Evolutionary conservation across 2,888 invertebrate species (phyloP), one percentile per base, ranked within the genome.

Genomic region (Halocaridina rubra): DNA sequence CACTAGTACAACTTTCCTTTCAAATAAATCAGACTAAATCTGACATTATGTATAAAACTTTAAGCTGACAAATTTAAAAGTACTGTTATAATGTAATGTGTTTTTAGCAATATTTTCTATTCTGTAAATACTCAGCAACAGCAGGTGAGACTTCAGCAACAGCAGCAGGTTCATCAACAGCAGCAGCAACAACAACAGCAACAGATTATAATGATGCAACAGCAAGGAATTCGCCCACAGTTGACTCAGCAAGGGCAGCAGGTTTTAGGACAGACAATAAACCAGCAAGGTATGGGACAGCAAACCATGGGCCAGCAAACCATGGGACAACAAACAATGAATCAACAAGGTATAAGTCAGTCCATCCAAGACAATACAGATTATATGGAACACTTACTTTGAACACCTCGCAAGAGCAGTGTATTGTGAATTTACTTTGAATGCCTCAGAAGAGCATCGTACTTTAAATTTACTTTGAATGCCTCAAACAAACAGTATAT

Each of bases 171-270:
- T 32, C 82, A 92, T 80, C 92, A 89, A 39, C 90, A 90, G 85
- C 91, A 90, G 39, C 90, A 90, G 86, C 91, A 90, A 32, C 91
- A 91, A 86, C 91, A 92, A 81, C 91, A 91, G 78, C 91, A 92
- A 92, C 89, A 90, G 88, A 85, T 89, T 89, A 89, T 88, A 89
- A 89, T 87, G 78, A 89, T 86, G 86, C 88, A 81, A 81, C 84
- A 89, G 74, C 85, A 91, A 0, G 91, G 91, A 88, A 82, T 84
- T 75, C 61, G 86, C 22, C 81, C 86, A n/a, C 86, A 86, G 59
- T 71, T 86, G 78, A 19, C 81, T 19, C 81, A 80, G n/a, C 86
- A 86, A 33, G 74, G 81, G 5, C 81, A 81, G 24, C 86, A 86
- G 57, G 86, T 86, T 13, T 77, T 86, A 77, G 86, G 86, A 5